A percentile compares a stretch with the other conserved stretches of the same genome.
Conservation (phyloP, 2,888 invertebrate species). For the Oscheius myriophilus region DNA sequence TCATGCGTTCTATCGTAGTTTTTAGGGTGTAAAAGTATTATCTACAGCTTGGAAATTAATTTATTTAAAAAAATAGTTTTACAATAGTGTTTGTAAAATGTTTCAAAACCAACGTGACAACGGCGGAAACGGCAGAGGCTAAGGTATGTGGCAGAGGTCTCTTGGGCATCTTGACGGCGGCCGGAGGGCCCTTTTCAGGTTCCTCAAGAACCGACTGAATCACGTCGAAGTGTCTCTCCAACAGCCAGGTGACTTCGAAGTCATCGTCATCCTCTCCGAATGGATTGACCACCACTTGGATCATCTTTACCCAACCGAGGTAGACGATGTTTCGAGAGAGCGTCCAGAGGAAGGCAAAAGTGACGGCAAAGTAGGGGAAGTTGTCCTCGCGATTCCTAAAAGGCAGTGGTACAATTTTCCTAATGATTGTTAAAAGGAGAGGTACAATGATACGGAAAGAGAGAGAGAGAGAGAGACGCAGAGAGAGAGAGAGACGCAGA, state of each 20-base stretch:
- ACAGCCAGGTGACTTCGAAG: conserved; percentile 35
- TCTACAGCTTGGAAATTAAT: too few relatives aligned
- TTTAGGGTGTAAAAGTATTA: too few relatives aligned
- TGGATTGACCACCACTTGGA: conserved; percentile 49
- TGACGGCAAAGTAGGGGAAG: neutral
- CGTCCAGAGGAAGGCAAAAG: conserved; percentile 24
- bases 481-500: too few relatives aligned
- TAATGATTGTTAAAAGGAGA: too few relatives aligned
- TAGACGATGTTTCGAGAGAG: conserved; percentile 34
- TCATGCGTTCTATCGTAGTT: too few relatives aligned
- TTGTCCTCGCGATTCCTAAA: too few relatives aligned
- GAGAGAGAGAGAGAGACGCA: too few relatives aligned
- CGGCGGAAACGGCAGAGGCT: conserved; percentile 12
- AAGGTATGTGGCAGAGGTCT: conserved; percentile 11
- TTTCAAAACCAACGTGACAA: neutral
- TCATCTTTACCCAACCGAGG: conserved; percentile 40
- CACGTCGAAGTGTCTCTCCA: conserved; percentile 3
- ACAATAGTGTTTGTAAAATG: too few relatives aligned
- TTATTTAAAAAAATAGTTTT: too few relatives aligned
- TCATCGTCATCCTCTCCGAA: conserved; percentile 54
- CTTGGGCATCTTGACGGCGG: too few relatives aligned
- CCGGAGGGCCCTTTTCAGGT: neutral
- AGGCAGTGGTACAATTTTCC: too few relatives aligned
- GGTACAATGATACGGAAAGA: too few relatives aligned
- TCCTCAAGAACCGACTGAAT: neutral